Base-by-base conservation (phyloP, 2,113 vertebrate genomes). In the Apistogramma diplotaenia region DNA sequence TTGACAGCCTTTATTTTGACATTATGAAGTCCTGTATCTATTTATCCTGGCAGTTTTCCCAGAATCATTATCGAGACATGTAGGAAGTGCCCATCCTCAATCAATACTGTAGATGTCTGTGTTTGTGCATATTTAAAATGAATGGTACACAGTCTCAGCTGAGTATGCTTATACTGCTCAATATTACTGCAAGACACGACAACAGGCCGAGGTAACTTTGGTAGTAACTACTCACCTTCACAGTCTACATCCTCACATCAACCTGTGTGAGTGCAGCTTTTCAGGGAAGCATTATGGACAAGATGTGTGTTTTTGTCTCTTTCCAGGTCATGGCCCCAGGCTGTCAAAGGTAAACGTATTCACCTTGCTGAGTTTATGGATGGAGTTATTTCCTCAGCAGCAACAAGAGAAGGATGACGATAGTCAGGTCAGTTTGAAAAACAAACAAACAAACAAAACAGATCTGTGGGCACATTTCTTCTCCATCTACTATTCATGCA, bases 301-400 rank as follows among this genome's bases (percentile, higher is more conserved):
- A 43, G 21, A 67, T 67, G 37, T 57, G 35, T 35, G 4, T 12
- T 60, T 21, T 8, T 56, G 4, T 78, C 25, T 59, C 4, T 19
- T 21, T 15, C 67, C 72, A 99, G 97, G 97, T 83, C 96, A 96
- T 83, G 95, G 92, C 74, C 97, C 96, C 87, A 95, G 97, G 78
- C 93, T 99, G 86, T 98, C 97, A 29, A 97, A 98, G 94, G 96
- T 96, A 29, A 99, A 98, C 91, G 95, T 99, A 61, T 98, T 98
- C 79, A 99, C 97, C 27, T 86, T 99, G 79, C 84, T 99, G 86
- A 98, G 97, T 86, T 94, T 99, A 73, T 99, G 97, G 98, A 98
- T 99, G 97, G 98, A 99, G 85, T 94, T 97, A 54, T 99, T 98
- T 74, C 97, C 97, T 31, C 94, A 91, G 0, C 61, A 82, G 25